These are phyloP conservation scores for Benthosema pterotum DNA, from an alignment of 2,797 vertebrate genomes.

Conservation along the genomic window DNA sequence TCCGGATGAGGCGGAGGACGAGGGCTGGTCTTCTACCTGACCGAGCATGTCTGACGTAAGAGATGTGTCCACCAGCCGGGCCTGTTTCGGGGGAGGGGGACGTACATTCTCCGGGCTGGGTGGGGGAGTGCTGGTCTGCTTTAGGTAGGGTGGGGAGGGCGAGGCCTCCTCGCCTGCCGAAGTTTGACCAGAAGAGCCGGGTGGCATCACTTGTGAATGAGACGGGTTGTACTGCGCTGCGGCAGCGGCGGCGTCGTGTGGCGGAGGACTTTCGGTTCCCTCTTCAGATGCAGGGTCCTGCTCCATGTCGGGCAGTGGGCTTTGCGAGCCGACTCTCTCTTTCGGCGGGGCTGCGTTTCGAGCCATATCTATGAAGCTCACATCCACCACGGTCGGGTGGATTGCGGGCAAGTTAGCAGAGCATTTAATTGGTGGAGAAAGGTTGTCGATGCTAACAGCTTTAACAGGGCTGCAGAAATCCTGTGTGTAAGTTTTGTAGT, in stretches of 20 bases:
- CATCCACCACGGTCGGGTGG: slow-evolving; percentile 7
- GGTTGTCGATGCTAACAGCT: slow-evolving; percentile 25
- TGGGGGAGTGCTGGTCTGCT: slow-evolving; percentile 32
- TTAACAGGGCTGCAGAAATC: slow-evolving; percentile 30
- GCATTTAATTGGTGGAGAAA: slow-evolving; percentile 36
- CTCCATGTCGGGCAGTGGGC: neutral
- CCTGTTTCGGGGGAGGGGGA: slow-evolving; percentile 37
- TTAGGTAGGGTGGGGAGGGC: slow-evolving; percentile 22
- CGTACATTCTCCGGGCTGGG: slow-evolving; percentile 44
- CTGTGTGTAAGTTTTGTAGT: slow-evolving; percentile 18
- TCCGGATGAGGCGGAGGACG: slow-evolving; percentile 45
- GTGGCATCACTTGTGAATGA: slow-evolving; percentile 16
- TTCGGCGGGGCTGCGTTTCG: slow-evolving; percentile 17
- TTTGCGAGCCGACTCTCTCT: slow-evolving; percentile 15
- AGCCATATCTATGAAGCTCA: slow-evolving; percentile 5
- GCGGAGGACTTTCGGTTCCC: neutral
- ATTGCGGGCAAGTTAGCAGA: slow-evolving; percentile 12
- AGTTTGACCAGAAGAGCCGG: neutral
- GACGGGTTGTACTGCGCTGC: slow-evolving; percentile 2
- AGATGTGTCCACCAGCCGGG: slow-evolving; percentile 48
- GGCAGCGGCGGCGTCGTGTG: neutral
- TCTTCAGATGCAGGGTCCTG: slow-evolving; percentile 10
- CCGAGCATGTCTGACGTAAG: slow-evolving; percentile 9
- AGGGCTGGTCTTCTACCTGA: slow-evolving; percentile 43
- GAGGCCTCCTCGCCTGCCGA: slow-evolving; percentile 3